Conservation (phyloP, 2,797 vertebrate genomes). For the Oryzias dopingdopingensis region DNA sequence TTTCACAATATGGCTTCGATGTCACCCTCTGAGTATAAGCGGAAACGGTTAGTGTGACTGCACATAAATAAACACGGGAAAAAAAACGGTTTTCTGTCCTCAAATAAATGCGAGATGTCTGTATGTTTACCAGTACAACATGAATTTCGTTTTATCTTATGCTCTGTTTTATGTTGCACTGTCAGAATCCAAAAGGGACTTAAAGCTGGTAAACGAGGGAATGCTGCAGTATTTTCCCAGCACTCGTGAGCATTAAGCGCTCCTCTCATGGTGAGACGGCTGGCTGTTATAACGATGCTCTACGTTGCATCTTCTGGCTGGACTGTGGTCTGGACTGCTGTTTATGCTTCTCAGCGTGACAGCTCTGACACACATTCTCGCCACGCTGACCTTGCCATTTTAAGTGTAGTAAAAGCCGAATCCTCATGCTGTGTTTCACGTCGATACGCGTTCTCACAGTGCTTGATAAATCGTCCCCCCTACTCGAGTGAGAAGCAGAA, state of each 20-base stretch:
- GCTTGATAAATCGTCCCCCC: slow-evolving; percentile 60
- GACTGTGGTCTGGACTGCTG: slow-evolving; percentile 53
- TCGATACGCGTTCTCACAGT: slow-evolving; percentile 60
- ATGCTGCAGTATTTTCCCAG: slow-evolving; percentile 13
- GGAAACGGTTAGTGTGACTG: slow-evolving; percentile 19
- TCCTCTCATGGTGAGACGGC: slow-evolving; percentile 21
- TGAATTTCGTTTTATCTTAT: slow-evolving; percentile 21
- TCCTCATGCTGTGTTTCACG: slow-evolving; percentile 58
- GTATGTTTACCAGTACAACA: slow-evolving; percentile 3
- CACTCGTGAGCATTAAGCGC: slow-evolving; percentile 40
- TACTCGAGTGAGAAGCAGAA: slow-evolving; percentile 36
- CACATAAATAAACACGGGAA: background rate
- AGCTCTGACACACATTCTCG: slow-evolving; percentile 67
- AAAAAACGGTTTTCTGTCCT: background rate
- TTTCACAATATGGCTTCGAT: slow-evolving; percentile 37
- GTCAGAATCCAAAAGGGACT: slow-evolving; percentile 8
- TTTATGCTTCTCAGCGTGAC: slow-evolving; percentile 60
- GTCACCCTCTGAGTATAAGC: slow-evolving; percentile 16
- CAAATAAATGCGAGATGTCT: slow-evolving; percentile 13
- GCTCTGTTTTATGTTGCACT: slow-evolving; percentile 13
- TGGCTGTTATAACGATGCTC: slow-evolving; percentile 53
- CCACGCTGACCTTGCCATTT: slow-evolving; percentile 71
- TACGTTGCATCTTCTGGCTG: slow-evolving; percentile 38
- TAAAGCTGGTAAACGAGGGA: slow-evolving; percentile 8
- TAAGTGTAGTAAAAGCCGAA: slow-evolving; percentile 72